Percentiles rank a stretch among this genome's conserved stretches.
phyloP scores from a whole-genome alignment of 1,140 invertebrate genomes.

The Neotoxoptera formosana region DNA sequence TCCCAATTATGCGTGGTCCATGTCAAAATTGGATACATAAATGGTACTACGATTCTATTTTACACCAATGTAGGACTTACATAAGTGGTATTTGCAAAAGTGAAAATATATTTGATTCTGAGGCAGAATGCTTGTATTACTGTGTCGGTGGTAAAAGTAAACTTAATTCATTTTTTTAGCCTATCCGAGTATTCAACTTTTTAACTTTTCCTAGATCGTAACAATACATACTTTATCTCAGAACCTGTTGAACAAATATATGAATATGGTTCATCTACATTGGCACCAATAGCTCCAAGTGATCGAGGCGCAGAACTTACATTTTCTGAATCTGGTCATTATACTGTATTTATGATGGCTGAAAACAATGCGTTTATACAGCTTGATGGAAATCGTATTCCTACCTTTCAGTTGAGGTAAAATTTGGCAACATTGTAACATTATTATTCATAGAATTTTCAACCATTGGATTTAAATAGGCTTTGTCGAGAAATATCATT shows the following conservation, averaged over 20 bases:
- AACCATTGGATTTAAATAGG: conserved; percentile 65
- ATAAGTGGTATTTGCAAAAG: conserved; percentile 80
- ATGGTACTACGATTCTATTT: conserved; percentile 76
- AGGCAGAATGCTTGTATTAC: conserved; percentile 74
- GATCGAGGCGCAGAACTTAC: conserved; percentile 78
- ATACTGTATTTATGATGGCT: conserved; percentile 85
- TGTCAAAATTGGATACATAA: conserved; percentile 75
- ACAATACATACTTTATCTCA: background rate
- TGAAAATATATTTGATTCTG: conserved; percentile 81
- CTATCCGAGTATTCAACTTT: background rate
- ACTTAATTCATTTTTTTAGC: background rate
- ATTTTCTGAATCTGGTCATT: conserved; percentile 80
- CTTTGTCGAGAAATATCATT: conserved; percentile 86
- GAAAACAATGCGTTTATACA: conserved; percentile 88
- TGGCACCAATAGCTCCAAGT: conserved; percentile 72
- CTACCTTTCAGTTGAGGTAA: conserved; percentile 84
- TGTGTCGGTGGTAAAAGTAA: conserved; percentile 69
- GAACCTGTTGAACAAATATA: conserved; percentile 39
- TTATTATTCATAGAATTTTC: background rate
- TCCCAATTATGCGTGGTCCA: conserved; percentile 60
- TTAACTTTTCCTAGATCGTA: background rate
- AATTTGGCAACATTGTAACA: background rate
- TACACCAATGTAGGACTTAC: conserved; percentile 74
- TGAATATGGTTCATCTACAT: conserved; percentile 36
- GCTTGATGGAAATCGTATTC: conserved; percentile 82